Evolutionary conservation across 2,797 vertebrate genomes (phyloP).

Genomic region (Myripristis murdjan): DNA sequence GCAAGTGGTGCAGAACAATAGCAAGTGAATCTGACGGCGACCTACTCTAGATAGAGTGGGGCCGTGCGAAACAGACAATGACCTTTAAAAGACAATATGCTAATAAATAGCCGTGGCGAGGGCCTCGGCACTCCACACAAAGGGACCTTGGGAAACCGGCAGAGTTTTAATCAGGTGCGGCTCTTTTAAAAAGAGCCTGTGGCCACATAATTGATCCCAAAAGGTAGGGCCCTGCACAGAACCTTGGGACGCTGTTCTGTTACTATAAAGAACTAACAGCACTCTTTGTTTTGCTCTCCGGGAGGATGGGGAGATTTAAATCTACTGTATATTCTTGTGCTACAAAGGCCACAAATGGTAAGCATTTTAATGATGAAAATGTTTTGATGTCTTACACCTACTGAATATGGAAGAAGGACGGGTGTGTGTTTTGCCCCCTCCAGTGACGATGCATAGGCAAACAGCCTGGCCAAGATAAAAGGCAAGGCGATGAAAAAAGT

Average conservation of each 20-base stretch:
- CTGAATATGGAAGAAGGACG: slow-evolving; percentile 80
- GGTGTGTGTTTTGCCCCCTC: slow-evolving; percentile 85
- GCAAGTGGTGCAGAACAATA: slow-evolving; percentile 77
- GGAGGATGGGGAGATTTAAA: slow-evolving; percentile 79
- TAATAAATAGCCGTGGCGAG: slow-evolving; percentile 87
- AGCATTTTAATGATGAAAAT: slow-evolving; percentile 86
- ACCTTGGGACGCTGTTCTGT: slow-evolving; percentile 77
- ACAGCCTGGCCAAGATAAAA: slow-evolving; percentile 79
- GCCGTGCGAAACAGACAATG: slow-evolving; percentile 84
- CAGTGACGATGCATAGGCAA: slow-evolving; percentile 84
- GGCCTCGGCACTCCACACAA: slow-evolving; percentile 81
- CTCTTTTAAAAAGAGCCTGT: slow-evolving; percentile 83
- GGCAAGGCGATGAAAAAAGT: slow-evolving; percentile 81
- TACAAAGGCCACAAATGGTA: slow-evolving; percentile 84
- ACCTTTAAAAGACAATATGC: slow-evolving; percentile 86
- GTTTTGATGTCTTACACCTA: slow-evolving; percentile 83
- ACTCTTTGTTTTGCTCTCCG: slow-evolving; percentile 80
- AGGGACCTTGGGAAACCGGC: slow-evolving; percentile 81
- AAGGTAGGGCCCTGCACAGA: slow-evolving; percentile 83
- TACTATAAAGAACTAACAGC: slow-evolving; percentile 82
- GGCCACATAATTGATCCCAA: slow-evolving; percentile 89
- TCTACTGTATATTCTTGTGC: slow-evolving; percentile 78
- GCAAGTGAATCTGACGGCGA: slow-evolving; percentile 67
- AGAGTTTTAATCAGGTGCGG: slow-evolving; percentile 85
- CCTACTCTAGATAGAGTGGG: slow-evolving; percentile 79